Conservation (phyloP, 1,140 invertebrate species). For the Brachionus manjavacas region DNA sequence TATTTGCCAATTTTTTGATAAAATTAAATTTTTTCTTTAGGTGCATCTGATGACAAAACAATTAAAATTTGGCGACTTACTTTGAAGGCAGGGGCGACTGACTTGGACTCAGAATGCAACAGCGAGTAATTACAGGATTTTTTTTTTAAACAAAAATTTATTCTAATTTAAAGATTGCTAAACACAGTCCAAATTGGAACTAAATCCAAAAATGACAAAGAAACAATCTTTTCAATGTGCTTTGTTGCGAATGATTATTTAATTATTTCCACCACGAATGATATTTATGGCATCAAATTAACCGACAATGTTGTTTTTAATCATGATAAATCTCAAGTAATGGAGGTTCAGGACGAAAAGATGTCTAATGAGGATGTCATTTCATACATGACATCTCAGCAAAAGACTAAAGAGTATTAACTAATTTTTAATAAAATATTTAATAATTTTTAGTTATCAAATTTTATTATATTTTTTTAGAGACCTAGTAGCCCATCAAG, state of each 20-base stretch:
- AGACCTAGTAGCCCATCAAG: background rate
- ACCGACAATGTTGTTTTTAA: background rate
- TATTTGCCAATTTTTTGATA: too few species aligned
- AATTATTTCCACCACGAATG: background rate
- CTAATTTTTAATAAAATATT: too few species aligned
- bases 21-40: background rate
- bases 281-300: background rate
- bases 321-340: background rate
- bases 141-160: background rate
- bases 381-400: background rate
- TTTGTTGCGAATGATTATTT: constrained; percentile 4
- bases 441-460: too few species aligned
- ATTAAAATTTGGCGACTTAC: constrained; percentile 23
- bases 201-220: background rate
- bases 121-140: background rate
- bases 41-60: constrained; percentile 19
- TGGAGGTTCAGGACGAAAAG: background rate
- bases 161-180: background rate
- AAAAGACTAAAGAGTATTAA: background rate
- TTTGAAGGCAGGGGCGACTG: background rate
- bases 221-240: background rate
- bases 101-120: background rate
- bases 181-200: background rate
- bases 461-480: background rate
- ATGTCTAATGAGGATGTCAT: background rate